A percentile compares a stretch with the other conserved stretches of the same genome.
These are phyloP conservation scores for Polydrusus tereticollis DNA, from an alignment of 2,888 invertebrate species.

Conservation along the genomic window DNA sequence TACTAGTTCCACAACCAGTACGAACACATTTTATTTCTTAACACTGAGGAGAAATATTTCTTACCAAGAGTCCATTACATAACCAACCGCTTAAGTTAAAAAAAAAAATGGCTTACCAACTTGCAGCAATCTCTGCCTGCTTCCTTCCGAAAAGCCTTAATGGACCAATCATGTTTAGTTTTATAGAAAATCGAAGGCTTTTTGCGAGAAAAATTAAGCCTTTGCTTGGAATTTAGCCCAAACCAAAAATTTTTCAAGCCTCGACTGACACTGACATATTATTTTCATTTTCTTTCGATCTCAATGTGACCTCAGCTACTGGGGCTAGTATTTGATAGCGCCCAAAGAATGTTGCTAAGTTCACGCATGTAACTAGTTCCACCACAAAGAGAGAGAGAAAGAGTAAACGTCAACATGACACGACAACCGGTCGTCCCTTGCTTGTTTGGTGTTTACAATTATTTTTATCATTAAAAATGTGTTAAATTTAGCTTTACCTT, in stretches of 20 bases:
- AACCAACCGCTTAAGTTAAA: neutral
- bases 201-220: too few relatives aligned
- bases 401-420: neutral
- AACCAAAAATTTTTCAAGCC: too few relatives aligned
- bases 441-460: neutral
- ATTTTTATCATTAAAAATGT: slow-evolving; percentile 6
- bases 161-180: slow-evolving; percentile 31
- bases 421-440: neutral
- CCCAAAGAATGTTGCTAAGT: too few relatives aligned
- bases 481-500: neutral
- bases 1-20: too few relatives aligned
- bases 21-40: too few relatives aligned
- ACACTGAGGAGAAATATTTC: slow-evolving; percentile 34
- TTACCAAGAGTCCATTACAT: slow-evolving; percentile 5
- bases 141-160: slow-evolving; percentile 70
- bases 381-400: neutral
- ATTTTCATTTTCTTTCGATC: too few relatives aligned
- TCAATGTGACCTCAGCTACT: too few relatives aligned
- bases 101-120: slow-evolving; percentile 61
- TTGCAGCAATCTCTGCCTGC: slow-evolving; percentile 72
- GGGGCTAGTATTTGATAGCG: too few relatives aligned
- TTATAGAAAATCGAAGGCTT: neutral
- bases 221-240: too few relatives aligned
- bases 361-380: neutral
- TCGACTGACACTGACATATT: too few relatives aligned